A percentile compares a stretch with the other conserved stretches of the same genome.
Evolutionary conservation across 2,888 invertebrate genomes (phyloP).

Genomic region (Temnothorax unifasciatus): DNA sequence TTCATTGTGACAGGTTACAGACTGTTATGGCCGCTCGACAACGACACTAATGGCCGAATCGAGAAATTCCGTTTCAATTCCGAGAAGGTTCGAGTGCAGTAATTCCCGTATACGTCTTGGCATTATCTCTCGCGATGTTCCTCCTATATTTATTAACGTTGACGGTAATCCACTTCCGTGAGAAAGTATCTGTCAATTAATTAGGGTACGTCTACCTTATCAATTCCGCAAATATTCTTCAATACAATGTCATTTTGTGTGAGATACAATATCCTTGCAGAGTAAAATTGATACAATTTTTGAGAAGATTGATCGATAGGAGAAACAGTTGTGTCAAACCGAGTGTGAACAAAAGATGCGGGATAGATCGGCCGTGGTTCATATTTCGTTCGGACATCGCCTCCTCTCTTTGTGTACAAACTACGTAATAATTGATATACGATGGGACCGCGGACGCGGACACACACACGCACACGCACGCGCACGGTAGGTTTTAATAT

Average conservation of each 20-base stretch:
- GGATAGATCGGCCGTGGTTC: conserved; percentile 53
- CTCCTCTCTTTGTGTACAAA: conserved; percentile 72
- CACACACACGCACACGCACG: conserved; percentile 50
- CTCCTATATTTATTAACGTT: neutral
- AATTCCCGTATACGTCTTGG: neutral
- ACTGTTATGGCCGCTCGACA: conserved; percentile 52
- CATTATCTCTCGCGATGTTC: neutral
- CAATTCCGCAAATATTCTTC: neutral
- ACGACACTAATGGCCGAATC: conserved; percentile 43
- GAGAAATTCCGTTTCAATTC: conserved; percentile 16
- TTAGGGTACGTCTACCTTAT: neutral
- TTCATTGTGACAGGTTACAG: conserved; percentile 54
- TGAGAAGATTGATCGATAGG: neutral
- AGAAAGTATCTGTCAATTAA: neutral
- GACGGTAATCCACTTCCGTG: neutral
- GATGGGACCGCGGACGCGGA: conserved; percentile 71
- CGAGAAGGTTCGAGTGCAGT: neutral
- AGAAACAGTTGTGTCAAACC: conserved; percentile 1
- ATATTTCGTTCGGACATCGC: conserved; percentile 57
- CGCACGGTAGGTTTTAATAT: conserved; percentile 63
- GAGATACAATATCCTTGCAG: neutral
- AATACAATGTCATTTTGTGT: neutral
- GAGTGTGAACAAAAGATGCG: conserved; percentile 1
- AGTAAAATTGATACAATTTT: neutral
- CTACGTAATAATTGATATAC: conserved; percentile 75